Evolutionary conservation across 2,113 vertebrate species (phyloP).

Genomic region (Emydocephalus ijimae): DNA sequence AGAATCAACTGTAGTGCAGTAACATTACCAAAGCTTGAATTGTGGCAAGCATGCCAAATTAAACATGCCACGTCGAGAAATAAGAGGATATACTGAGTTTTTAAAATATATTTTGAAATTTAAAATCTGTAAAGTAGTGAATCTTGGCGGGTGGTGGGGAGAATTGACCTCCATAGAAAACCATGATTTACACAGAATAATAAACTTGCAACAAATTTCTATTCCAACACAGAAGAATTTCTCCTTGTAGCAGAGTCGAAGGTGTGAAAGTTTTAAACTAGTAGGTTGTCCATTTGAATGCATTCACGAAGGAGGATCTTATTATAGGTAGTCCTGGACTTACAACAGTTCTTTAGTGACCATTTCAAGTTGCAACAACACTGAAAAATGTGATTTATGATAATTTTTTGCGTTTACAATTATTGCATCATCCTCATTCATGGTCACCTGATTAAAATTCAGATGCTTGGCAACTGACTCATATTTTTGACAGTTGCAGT

Average conservation of each 20-base stretch:
- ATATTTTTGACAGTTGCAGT: neutral
- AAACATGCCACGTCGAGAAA: neutral
- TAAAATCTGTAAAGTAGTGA: slow-evolving; percentile 2
- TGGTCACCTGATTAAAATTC: neutral
- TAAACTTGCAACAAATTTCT: neutral
- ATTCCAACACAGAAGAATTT: neutral
- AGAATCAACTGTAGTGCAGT: neutral
- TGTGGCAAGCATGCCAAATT: neutral
- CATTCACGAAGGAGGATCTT: neutral
- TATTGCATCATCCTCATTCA: neutral
- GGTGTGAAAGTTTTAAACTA: neutral
- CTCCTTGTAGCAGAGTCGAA: neutral
- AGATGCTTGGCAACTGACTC: neutral
- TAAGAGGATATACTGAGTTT: neutral
- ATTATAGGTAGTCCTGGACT: neutral
- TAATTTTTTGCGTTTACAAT: neutral
- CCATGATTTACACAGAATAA: neutral
- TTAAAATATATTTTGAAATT: slow-evolving; percentile 11
- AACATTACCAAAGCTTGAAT: neutral
- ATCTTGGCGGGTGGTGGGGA: neutral
- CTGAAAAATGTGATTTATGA: neutral
- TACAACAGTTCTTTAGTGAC: neutral
- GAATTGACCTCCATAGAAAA: neutral
- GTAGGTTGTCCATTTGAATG: neutral
- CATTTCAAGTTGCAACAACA: neutral